Evolutionary conservation across 1,140 invertebrate species (phyloP).

Genomic region (Lepidurus packardi): DNA sequence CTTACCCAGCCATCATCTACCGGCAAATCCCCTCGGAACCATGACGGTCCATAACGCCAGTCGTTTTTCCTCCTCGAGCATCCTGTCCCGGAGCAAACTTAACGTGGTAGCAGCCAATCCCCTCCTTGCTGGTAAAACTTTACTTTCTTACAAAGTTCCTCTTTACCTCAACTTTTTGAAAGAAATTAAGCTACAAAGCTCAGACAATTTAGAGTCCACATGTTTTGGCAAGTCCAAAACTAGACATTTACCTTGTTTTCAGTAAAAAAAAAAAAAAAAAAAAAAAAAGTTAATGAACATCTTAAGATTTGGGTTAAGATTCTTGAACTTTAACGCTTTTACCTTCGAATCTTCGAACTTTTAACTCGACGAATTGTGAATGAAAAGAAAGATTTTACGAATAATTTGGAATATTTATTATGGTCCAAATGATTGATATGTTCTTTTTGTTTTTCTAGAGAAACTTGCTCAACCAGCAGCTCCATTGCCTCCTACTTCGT

Average conservation of each 20-base stretch:
- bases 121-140: conserved; percentile 58
- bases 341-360: too few species aligned
- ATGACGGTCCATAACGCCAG: conserved; percentile 32
- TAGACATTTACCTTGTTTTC: not conserved
- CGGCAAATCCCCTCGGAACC: conserved; percentile 35
- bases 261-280: too few species aligned
- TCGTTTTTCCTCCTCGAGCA: conserved; percentile 31
- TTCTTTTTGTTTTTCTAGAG: conserved; percentile 42
- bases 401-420: too few species aligned
- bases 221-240: not conserved
- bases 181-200: too few species aligned
- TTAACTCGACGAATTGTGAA: too few species aligned
- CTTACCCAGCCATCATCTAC: conserved; percentile 27
- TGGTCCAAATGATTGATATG: too few species aligned
- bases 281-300: too few species aligned
- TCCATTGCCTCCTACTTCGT: conserved; percentile 44
- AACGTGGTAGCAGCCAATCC: conserved; percentile 76
- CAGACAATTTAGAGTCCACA: not conserved
- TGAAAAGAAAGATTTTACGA: too few species aligned
- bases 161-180: not conserved
- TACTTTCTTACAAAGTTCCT: not conserved
- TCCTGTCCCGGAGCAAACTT: conserved; percentile 32
- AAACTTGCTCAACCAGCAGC: conserved; percentile 49
- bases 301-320: too few species aligned
- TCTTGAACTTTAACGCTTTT: too few species aligned